Evolutionary conservation across 1,140 invertebrate genomes (phyloP).

Genomic region (Theocolax elegans): DNA sequence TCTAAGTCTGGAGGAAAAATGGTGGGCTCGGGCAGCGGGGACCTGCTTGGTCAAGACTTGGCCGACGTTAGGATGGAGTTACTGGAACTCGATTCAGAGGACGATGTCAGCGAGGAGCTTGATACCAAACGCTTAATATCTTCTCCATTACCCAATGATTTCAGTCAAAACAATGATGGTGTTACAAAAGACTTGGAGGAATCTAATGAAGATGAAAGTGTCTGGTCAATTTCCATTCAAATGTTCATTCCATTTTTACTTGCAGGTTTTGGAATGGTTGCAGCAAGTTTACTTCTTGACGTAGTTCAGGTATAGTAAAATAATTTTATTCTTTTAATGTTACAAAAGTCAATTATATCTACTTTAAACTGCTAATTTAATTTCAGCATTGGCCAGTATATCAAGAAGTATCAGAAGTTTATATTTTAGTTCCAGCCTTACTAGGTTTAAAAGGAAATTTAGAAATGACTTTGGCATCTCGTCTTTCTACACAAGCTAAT

Average conservation of each 20-base stretch:
- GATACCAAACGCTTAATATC: conserved; percentile 55
- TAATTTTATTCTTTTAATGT: neutral
- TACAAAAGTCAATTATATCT: neutral
- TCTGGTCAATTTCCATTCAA: conserved; percentile 80
- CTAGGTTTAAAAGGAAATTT: conserved; percentile 96
- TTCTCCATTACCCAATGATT: conserved; percentile 39
- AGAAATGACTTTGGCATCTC: conserved; percentile 96
- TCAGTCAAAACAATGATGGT: conserved; percentile 43
- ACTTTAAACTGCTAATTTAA: conserved; percentile 4
- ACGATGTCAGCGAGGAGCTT: conserved; percentile 49
- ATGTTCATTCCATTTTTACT: conserved; percentile 91
- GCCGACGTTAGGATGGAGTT: conserved; percentile 56
- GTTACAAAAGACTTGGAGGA: conserved; percentile 36
- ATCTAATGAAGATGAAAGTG: conserved; percentile 60
- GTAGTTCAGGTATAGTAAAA: conserved; percentile 75
- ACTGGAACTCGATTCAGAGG: conserved; percentile 59
- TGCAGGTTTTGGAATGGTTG: conserved; percentile 93
- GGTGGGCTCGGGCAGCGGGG: conserved; percentile 61
- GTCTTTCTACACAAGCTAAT: conserved; percentile 91
- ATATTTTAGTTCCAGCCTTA: conserved; percentile 94
- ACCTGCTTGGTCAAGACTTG: conserved; percentile 54
- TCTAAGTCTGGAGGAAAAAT: conserved; percentile 50
- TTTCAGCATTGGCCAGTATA: conserved; percentile 89
- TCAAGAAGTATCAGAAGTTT: conserved; percentile 85
- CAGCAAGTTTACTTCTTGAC: conserved; percentile 86